A percentile compares a stretch with the other conserved stretches of the same genome.
Evolutionary conservation across 2,113 vertebrate genomes (phyloP).

Genomic region (Pteruthius melanotis): DNA sequence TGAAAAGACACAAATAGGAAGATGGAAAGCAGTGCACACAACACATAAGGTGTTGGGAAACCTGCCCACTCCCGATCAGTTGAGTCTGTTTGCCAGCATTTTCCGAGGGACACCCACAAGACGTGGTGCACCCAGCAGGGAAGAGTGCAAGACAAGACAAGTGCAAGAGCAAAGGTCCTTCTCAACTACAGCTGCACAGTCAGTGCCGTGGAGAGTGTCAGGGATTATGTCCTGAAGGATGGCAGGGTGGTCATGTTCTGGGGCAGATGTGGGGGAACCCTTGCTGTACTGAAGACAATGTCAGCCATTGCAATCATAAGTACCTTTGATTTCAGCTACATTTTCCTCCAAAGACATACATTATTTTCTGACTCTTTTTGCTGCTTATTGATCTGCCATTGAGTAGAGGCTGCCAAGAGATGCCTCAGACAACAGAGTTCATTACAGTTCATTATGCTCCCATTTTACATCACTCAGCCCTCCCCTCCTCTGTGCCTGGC

Average conservation of each 20-base stretch:
- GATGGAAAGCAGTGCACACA: not conserved
- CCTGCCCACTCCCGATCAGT: rapidly evolving
- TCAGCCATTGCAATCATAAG: not conserved
- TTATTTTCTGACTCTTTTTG: not conserved
- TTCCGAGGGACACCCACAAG: not conserved
- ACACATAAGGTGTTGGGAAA: not conserved
- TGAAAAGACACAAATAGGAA: not conserved
- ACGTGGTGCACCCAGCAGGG: not conserved
- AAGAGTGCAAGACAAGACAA: not conserved
- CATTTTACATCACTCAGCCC: not conserved
- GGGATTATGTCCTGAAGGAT: not conserved
- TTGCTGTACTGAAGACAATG: not conserved
- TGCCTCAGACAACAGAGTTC: not conserved
- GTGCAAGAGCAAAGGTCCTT: not conserved
- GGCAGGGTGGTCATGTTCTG: not conserved
- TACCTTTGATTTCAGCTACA: not conserved
- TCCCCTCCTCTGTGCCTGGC: not conserved
- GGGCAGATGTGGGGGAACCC: not conserved
- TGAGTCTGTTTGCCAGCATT: not conserved
- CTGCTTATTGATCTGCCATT: not conserved
- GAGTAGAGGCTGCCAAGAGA: not conserved
- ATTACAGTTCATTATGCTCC: not conserved
- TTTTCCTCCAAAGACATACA: not conserved
- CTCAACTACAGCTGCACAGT: not conserved
- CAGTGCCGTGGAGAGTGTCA: not conserved